These are phyloP conservation scores for Branchipolynoe longqiensis DNA, from an alignment of 2,888 invertebrate species.

Conservation along the genomic window DNA sequence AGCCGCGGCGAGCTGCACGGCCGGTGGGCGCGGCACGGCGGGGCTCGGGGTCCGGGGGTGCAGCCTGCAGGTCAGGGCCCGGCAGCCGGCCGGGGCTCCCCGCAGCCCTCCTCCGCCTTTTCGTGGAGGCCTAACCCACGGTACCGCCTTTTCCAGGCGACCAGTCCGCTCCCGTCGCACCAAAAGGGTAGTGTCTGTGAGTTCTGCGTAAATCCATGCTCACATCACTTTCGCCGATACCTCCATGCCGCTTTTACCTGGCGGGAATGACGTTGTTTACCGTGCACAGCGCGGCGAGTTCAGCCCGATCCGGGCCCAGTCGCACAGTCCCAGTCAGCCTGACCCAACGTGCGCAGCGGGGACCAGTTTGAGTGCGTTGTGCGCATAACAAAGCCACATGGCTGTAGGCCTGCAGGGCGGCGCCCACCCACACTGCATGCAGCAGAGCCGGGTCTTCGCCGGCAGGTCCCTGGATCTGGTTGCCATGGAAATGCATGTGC, in stretches of 20 bases:
- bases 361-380: neutral
- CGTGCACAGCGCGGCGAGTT: neutral
- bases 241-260: neutral
- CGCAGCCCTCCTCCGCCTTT: constrained; percentile 6
- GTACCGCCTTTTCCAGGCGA: neutral
- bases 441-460: neutral
- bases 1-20: constrained; percentile 32
- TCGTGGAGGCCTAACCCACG: neutral
- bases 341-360: constrained; percentile 18
- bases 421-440: neutral
- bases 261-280: neutral
- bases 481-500: constrained; percentile 47
- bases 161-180: neutral
- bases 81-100: constrained; percentile 22
- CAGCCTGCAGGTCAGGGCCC: neutral
- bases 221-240: neutral
- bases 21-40: neutral
- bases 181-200: neutral
- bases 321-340: neutral
- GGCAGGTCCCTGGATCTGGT: constrained; percentile 32
- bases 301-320: neutral
- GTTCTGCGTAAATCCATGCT: constrained; percentile 7
- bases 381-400: constrained; percentile 49
- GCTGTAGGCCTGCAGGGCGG: neutral
- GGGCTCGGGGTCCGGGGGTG: constrained; percentile 6